Evolutionary conservation across 2,888 invertebrate genomes (phyloP).

Genomic region (Hirtodrosophila duncani): DNA sequence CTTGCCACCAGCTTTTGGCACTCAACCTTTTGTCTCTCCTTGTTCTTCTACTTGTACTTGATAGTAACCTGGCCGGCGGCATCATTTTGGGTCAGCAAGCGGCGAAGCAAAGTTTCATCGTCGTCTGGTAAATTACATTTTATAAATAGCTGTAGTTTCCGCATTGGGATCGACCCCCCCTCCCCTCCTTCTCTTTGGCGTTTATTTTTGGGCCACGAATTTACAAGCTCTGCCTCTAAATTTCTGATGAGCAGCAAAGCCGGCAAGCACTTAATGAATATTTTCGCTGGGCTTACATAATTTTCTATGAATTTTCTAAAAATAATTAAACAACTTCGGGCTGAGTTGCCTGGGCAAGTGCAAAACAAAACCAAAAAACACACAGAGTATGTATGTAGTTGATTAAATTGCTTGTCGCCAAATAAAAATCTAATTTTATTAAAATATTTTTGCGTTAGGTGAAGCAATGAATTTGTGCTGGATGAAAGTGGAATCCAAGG

Average conservation of each 20-base stretch:
- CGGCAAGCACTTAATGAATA: slow-evolving; percentile 52
- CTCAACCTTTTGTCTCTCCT: too few species aligned
- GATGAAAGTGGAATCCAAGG: not conserved
- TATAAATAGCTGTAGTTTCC: slow-evolving; percentile 35
- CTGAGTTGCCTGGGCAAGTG: not conserved
- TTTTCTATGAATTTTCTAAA: slow-evolving; percentile 49
- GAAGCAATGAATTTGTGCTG: not conserved
- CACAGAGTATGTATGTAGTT: too few species aligned
- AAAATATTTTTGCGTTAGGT: slow-evolving; percentile 23
- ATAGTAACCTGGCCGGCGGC: slow-evolving; percentile 32
- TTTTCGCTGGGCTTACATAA: slow-evolving; percentile 31
- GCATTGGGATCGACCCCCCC: slow-evolving; percentile 3
- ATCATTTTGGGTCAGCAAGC: slow-evolving; percentile 52
- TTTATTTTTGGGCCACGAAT: slow-evolving; percentile 22
- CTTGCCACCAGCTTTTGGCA: too few species aligned
- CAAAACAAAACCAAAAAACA: too few species aligned
- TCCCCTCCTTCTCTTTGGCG: too few species aligned
- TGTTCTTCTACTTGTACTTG: too few species aligned
- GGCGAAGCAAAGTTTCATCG: slow-evolving; percentile 33
- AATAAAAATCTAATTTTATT: slow-evolving; percentile 12
- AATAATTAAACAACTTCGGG: slow-evolving; percentile 47
- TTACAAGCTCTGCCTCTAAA: slow-evolving; percentile 48
- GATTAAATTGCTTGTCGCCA: slow-evolving; percentile 32
- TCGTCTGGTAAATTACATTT: slow-evolving; percentile 32
- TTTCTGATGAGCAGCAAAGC: slow-evolving; percentile 62